Percentiles rank a stretch among this genome's conserved stretches.
phyloP scores from a whole-genome alignment of 2,888 invertebrate genomes.

The Nudaria mundana region DNA sequence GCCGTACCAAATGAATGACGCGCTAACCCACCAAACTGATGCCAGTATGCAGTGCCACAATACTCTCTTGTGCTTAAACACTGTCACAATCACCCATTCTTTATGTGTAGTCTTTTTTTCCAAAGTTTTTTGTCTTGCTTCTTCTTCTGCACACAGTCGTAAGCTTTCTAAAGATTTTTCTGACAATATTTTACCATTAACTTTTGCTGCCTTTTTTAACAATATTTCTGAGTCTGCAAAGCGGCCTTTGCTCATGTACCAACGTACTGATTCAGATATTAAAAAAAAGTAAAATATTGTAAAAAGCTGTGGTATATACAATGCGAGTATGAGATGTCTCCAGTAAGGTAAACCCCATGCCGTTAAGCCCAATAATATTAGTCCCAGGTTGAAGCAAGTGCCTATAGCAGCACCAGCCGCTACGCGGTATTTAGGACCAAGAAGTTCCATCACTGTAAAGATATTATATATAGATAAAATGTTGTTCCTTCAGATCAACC shows the following conservation, averaged over 20 bases:
- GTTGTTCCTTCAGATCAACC: too few species aligned
- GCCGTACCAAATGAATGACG: slow-evolving; percentile 84
- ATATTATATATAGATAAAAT: too few species aligned
- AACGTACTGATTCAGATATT: slow-evolving; percentile 87
- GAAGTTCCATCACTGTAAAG: slow-evolving; percentile 4
- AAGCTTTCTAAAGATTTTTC: slow-evolving; percentile 53
- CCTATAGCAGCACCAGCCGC: slow-evolving; percentile 74
- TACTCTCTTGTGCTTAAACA: slow-evolving; percentile 51
- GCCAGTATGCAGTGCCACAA: slow-evolving; percentile 48
- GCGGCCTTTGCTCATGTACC: slow-evolving; percentile 87
- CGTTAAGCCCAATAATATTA: slow-evolving; percentile 83
- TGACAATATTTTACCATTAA: slow-evolving; percentile 75
- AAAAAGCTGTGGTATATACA: slow-evolving; percentile 86
- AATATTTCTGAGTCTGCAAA: slow-evolving; percentile 83
- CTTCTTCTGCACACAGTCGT: slow-evolving; percentile 44
- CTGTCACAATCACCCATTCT: slow-evolving; percentile 54
- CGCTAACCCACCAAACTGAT: slow-evolving; percentile 83
- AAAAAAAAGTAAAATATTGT: slow-evolving; percentile 85
- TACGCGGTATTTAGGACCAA: slow-evolving; percentile 1
- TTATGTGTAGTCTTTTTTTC: slow-evolving; percentile 37
- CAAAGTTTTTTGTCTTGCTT: slow-evolving; percentile 33
- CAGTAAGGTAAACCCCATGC: slow-evolving; percentile 87
- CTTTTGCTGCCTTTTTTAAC: slow-evolving; percentile 81
- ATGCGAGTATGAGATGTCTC: slow-evolving; percentile 83
- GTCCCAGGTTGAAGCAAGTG: slow-evolving; percentile 86